These are phyloP conservation scores for Terrapene triunguis DNA, from an alignment of 2,113 vertebrate genomes.

Conservation along the genomic window DNA sequence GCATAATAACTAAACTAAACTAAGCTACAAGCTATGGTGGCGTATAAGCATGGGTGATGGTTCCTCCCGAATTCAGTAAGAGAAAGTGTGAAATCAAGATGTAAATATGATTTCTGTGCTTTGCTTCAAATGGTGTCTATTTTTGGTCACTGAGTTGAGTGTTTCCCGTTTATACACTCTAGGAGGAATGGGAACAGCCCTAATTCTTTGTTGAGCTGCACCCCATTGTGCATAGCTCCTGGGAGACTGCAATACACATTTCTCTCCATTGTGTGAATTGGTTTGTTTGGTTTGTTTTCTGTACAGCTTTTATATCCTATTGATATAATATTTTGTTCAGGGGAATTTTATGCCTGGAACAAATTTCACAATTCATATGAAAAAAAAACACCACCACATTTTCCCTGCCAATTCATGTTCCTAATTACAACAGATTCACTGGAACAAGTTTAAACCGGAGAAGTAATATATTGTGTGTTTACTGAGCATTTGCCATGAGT, in stretches of 20 bases:
- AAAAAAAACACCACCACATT: neutral
- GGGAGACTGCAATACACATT: neutral
- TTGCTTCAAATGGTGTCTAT: neutral
- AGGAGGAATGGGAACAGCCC: neutral
- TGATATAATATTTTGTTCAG: neutral
- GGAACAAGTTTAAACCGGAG: neutral
- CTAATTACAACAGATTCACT: neutral
- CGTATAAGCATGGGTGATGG: neutral
- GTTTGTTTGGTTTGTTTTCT: neutral
- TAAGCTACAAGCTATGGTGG: neutral
- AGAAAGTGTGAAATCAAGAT: neutral
- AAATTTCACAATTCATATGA: neutral
- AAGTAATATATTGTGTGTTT: neutral
- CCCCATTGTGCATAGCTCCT: neutral
- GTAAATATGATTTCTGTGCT: neutral
- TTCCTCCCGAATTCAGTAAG: neutral
- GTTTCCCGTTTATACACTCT: neutral
- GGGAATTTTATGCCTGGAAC: neutral
- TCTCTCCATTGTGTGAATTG: neutral
- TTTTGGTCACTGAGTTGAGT: fast-evolving
- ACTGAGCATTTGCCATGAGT: neutral
- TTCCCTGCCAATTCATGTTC: neutral
- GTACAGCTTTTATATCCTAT: neutral
- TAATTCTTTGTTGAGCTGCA: neutral
- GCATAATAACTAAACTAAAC: neutral